Conservation (phyloP, 2,888 invertebrate genomes). For the Ectropis crepuscularia region DNA sequence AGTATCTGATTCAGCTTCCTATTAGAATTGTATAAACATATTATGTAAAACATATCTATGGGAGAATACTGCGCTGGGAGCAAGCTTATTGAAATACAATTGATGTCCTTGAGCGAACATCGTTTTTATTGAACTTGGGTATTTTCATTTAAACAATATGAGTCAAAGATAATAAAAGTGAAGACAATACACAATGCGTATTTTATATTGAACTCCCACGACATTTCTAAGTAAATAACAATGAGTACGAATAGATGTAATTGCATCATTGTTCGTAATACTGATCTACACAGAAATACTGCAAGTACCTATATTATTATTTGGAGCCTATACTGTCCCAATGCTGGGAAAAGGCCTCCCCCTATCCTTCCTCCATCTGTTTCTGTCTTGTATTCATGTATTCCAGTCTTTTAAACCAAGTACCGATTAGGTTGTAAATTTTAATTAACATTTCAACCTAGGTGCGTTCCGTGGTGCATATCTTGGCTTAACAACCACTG, state of each 20-base stretch:
- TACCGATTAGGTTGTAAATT: too few relatives aligned
- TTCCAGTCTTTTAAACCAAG: too few relatives aligned
- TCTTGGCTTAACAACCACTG: too few relatives aligned
- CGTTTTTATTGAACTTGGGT: constrained; percentile 29
- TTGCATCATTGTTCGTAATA: too few relatives aligned
- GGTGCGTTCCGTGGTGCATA: too few relatives aligned
- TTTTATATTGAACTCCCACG: constrained; percentile 16
- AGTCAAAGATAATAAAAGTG: constrained; percentile 18
- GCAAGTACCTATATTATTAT: neutral
- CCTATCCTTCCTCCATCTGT: too few relatives aligned
- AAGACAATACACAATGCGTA: constrained; percentile 18
- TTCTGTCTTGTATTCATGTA: too few relatives aligned
- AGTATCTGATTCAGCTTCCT: neutral
- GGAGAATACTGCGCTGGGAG: constrained; percentile 31
- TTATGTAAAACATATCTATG: constrained; percentile 19
- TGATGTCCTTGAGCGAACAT: constrained; percentile 27
- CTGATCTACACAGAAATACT: too few relatives aligned
- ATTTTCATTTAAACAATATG: constrained; percentile 24
- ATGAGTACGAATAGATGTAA: neutral
- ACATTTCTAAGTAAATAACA: constrained; percentile 5
- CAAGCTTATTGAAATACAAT: constrained; percentile 29
- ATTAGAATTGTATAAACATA: constrained; percentile 9
- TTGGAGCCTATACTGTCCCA: too few relatives aligned
- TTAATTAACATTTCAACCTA: too few relatives aligned
- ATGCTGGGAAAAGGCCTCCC: too few relatives aligned